These are phyloP conservation scores for Cyclargus thomasi DNA, from an alignment of 1,140 invertebrate genomes.

Conservation along the genomic window DNA sequence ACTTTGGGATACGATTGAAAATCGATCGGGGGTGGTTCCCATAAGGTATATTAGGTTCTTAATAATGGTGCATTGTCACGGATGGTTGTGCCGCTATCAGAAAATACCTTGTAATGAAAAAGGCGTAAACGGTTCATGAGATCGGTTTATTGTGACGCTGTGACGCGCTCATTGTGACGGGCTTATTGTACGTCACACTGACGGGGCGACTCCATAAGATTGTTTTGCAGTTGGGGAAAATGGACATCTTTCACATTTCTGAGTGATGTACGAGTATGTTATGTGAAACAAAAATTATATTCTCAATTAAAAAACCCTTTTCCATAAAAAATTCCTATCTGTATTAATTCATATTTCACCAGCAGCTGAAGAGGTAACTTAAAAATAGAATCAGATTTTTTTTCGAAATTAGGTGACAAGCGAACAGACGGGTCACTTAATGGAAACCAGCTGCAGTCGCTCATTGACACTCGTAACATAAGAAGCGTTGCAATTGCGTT, in stretches of 20 bases:
- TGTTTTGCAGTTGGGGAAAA: background rate
- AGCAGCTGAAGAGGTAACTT: no score
- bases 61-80: constrained; percentile 64
- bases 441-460: no score
- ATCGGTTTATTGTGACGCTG: constrained; percentile 33
- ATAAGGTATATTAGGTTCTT: constrained; percentile 44
- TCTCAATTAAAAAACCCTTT: no score
- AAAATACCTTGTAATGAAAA: constrained; percentile 54
- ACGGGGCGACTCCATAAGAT: background rate
- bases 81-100: constrained; percentile 46
- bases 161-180: constrained; percentile 24
- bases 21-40: constrained; percentile 11
- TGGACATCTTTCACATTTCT: background rate
- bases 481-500: no score
- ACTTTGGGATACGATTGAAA: background rate
- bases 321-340: no score
- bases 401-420: no score
- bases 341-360: no score
- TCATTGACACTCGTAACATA: no score
- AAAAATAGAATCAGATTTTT: no score
- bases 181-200: background rate
- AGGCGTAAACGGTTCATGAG: constrained; percentile 37
- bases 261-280: no score
- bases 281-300: no score
- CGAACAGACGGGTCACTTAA: no score